Evolutionary conservation across 2,888 invertebrate species (phyloP).

Genomic region (Emmelina monodactyla): DNA sequence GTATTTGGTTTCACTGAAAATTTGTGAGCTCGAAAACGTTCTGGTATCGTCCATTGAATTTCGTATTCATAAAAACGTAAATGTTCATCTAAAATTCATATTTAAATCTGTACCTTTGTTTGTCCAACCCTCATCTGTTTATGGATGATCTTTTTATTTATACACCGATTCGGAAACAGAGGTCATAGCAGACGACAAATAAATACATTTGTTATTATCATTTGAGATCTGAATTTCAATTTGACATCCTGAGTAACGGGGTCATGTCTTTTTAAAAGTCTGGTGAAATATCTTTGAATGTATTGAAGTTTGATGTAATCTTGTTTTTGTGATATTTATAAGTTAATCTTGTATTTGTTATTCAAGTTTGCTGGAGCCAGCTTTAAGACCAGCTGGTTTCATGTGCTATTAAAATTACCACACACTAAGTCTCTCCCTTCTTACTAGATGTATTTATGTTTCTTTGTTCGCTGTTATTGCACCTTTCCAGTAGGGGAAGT

Average conservation of each 20-base stretch:
- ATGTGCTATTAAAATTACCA: no score
- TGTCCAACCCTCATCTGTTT: constrained; percentile 48
- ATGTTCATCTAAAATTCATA: constrained; percentile 32
- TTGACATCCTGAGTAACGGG: constrained; percentile 48
- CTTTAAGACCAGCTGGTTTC: no score
- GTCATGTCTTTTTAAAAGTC: constrained; percentile 41
- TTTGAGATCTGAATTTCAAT: constrained; percentile 58
- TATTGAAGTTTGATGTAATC: no score
- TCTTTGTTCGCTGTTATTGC: constrained; percentile 23
- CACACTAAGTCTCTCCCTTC: constrained; percentile 25
- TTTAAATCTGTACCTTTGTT: constrained; percentile 54
- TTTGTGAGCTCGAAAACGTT: no score
- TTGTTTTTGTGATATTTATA: no score
- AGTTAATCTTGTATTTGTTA: no score
- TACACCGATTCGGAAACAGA: constrained; percentile 38
- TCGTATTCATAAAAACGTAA: background rate
- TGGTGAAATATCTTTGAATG: no score
- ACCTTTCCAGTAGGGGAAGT: constrained; percentile 23
- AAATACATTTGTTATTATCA: constrained; percentile 49
- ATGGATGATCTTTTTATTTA: constrained; percentile 44
- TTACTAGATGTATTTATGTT: constrained; percentile 29
- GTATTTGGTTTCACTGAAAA: no score
- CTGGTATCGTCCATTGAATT: no score
- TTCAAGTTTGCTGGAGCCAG: no score
- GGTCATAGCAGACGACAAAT: constrained; percentile 44